Conservation (phyloP, 2,888 invertebrate genomes). For the Hirtodrosophila duncani region DNA sequence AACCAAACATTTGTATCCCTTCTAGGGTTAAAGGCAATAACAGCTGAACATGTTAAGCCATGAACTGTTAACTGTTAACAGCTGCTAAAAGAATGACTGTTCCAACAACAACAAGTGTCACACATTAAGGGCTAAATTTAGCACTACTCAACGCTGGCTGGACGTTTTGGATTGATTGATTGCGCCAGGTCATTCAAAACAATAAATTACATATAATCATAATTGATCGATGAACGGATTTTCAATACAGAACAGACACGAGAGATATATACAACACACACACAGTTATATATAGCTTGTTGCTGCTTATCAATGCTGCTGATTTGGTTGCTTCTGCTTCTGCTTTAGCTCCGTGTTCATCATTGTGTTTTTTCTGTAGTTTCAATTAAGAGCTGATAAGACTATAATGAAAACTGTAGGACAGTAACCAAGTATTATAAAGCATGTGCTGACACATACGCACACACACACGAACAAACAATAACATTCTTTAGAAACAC, state of each 20-base stretch:
- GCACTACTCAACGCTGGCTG: too few species aligned
- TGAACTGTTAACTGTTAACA: slow-evolving; percentile 29
- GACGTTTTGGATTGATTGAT: slow-evolving; percentile 10
- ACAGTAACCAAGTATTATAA: slow-evolving; percentile 2
- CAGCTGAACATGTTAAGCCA: slow-evolving; percentile 20
- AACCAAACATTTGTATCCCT: too few species aligned
- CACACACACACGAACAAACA: slow-evolving; percentile 12
- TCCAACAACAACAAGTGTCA: slow-evolving; percentile 4
- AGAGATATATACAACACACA: too few species aligned
- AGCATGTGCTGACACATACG: slow-evolving; percentile 10
- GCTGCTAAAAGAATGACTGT: slow-evolving; percentile 21
- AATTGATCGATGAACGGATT: slow-evolving; percentile 21
- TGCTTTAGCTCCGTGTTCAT: background rate
- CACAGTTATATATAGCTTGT: too few species aligned
- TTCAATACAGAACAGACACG: background rate
- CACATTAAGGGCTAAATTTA: slow-evolving; percentile 13
- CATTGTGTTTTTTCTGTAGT: slow-evolving; percentile 15
- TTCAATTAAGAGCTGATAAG: slow-evolving; percentile 34
- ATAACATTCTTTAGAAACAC: slow-evolving; percentile 20
- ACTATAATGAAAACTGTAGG: slow-evolving; percentile 5
- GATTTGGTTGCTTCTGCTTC: too few species aligned
- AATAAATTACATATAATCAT: slow-evolving; percentile 1
- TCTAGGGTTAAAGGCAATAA: too few species aligned
- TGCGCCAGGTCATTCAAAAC: slow-evolving; percentile 5
- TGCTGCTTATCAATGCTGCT: slow-evolving; percentile 11